These are phyloP conservation scores for Tachycineta bicolor DNA, from an alignment of 2,113 vertebrate species.

Conservation along the genomic window DNA sequence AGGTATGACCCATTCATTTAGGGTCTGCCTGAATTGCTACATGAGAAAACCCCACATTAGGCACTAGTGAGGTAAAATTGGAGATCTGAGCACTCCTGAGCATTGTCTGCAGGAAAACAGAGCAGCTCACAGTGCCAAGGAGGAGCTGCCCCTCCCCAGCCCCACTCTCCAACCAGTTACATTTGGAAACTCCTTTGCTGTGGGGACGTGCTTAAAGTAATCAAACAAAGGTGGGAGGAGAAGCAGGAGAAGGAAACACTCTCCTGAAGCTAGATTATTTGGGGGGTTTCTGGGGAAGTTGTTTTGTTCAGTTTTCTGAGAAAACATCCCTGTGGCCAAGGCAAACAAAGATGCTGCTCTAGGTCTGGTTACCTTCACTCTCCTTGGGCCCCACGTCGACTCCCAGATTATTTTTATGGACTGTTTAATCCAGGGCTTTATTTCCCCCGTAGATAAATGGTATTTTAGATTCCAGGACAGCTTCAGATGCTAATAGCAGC, in stretches of 20 bases:
- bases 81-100: neutral
- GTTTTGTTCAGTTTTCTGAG: slow-evolving; percentile 46
- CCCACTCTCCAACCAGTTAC: neutral
- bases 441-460: slow-evolving; percentile 60
- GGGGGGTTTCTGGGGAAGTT: neutral
- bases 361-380: slow-evolving; percentile 48
- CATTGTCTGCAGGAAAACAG: neutral
- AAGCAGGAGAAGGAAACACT: neutral
- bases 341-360: slow-evolving; percentile 13
- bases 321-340: slow-evolving; percentile 31
- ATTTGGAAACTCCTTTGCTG: neutral
- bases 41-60: neutral
- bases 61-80: neutral
- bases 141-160: neutral
- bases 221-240: neutral
- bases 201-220: neutral
- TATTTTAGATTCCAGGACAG: slow-evolving; percentile 62
- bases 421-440: slow-evolving; percentile 62
- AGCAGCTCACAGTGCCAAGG: neutral
- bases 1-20: neutral
- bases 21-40: neutral
- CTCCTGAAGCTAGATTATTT: neutral
- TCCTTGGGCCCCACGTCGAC: neutral
- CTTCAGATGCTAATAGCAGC: slow-evolving; percentile 68
- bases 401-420: slow-evolving; percentile 66